Evolutionary conservation across 2,888 invertebrate species (phyloP), one percentile per base, ranked within the genome.

Genomic region (Sturmia bella): DNA sequence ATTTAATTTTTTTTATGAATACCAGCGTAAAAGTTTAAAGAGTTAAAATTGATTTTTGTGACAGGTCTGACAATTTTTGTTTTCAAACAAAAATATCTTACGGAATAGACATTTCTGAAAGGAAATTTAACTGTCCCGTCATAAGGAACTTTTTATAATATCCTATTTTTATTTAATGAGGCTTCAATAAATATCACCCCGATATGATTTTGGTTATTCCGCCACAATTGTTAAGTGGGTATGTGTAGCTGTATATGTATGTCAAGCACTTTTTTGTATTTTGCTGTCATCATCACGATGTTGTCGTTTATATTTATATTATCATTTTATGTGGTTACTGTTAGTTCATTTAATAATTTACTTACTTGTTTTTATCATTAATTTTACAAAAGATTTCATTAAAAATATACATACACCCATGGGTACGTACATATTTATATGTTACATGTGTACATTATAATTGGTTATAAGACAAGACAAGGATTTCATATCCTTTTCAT

Each of bases 241-340:
- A 15, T 21, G n/a, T 24, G 15, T 41, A 21, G 45, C 9, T 50
- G 17, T 11, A 15, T 32, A 32, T 41, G 59, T 41, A 2, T 54
- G 63, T 5, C 13, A 12, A 37, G 48, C 43, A 24, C 12, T 39
- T 39, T 57, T 50, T 13, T 32, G 11, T 17, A 50, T 19, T 6
- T 43, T 50, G 52, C 68, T 61, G 41, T 41, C 61, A 63, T 69
- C 52, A 59, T 54, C 63, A 66, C 59, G 77, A 84, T 83, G 83
- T 79, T 84, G 85, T 84, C 86, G 84, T 85, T 87, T 82, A 78
- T 66, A 78, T 82, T 70, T 78, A 74, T 82, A 74, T 86, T 86
- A 86, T 84, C 86, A 84, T 86, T 87, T 87, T 87, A 86, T 87
- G 86, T 87, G 87, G 86, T 87, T 86, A 86, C 85, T 86, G 86